Evolutionary conservation across 2,888 invertebrate species (phyloP).

Genomic region (Coelopa pilipes): DNA sequence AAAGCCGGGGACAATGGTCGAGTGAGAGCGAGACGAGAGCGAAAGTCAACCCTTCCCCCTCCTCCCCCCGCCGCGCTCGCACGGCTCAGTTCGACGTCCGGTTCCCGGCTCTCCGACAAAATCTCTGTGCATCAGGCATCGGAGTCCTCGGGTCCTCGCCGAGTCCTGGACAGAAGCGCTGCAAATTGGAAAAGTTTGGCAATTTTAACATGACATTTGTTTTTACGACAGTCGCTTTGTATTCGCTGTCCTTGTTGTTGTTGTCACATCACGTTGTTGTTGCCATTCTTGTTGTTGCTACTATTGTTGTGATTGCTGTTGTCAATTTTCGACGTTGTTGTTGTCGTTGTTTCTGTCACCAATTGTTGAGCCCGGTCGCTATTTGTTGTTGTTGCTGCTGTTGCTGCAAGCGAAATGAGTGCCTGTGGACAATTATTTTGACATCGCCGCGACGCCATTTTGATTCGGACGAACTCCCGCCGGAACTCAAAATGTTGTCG

Average conservation of each 20-base stretch:
- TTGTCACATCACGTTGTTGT: not conserved
- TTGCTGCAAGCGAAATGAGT: not conserved
- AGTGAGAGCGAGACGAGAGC: too few relatives aligned
- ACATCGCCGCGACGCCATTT: too few relatives aligned
- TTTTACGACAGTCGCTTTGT: slow-evolving; percentile 1
- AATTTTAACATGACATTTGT: slow-evolving; percentile 17
- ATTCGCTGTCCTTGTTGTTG: not conserved
- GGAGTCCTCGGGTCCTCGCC: not conserved
- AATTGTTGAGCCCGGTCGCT: not conserved
- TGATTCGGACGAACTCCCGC: not conserved
- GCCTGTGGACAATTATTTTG: too few relatives aligned
- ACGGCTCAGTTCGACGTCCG: not conserved
- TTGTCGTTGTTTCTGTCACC: not conserved
- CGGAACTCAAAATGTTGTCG: not conserved
- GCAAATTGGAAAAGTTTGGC: slow-evolving; percentile 18
- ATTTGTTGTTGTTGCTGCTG: not conserved
- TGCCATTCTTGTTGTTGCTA: not conserved
- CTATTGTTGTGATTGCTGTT: not conserved
- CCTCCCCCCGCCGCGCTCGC: not conserved
- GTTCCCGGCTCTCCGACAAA: not conserved
- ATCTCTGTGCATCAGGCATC: not conserved
- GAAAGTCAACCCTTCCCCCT: not conserved
- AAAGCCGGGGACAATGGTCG: too few relatives aligned
- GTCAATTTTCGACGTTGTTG: not conserved
- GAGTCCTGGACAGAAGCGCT: not conserved